Conservation (phyloP, 2,888 invertebrate species). For the Acleris laterana region DNA sequence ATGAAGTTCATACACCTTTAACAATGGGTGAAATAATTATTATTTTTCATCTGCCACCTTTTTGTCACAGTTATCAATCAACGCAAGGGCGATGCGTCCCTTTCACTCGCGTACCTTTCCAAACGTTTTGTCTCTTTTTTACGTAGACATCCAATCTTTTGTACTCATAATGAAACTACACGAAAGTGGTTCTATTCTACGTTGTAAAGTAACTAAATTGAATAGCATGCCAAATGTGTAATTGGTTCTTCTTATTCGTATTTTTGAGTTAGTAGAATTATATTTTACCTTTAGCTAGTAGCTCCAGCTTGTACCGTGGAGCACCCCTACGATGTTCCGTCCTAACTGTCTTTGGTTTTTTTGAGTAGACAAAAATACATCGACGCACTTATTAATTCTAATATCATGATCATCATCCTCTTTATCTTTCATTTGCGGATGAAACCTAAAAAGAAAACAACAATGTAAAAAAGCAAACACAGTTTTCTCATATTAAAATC, state of each 20-base stretch:
- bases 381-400: too few species aligned
- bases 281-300: too few species aligned
- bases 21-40: slow-evolving; percentile 83
- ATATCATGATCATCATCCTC: too few species aligned
- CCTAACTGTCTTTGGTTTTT: too few species aligned
- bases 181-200: slow-evolving; percentile 12
- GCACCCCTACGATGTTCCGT: too few species aligned
- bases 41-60: slow-evolving; percentile 84
- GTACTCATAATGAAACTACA: slow-evolving; percentile 41
- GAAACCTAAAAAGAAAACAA: too few species aligned
- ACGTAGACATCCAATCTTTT: slow-evolving; percentile 72
- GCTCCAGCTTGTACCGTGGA: too few species aligned
- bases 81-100: slow-evolving; percentile 71
- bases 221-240: slow-evolving; percentile 3
- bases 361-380: too few species aligned
- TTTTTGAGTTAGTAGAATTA: neutral
- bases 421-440: too few species aligned
- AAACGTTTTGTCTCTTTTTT: slow-evolving; percentile 57
- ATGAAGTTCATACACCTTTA: slow-evolving; percentile 73
- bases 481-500: too few species aligned
- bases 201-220: slow-evolving; percentile 10
- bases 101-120: slow-evolving; percentile 47
- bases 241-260: neutral
- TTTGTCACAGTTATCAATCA: slow-evolving; percentile 86
- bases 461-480: too few species aligned